phyloP scores from a whole-genome alignment of 2,113 vertebrate species.

The Narcine bancroftii region DNA sequence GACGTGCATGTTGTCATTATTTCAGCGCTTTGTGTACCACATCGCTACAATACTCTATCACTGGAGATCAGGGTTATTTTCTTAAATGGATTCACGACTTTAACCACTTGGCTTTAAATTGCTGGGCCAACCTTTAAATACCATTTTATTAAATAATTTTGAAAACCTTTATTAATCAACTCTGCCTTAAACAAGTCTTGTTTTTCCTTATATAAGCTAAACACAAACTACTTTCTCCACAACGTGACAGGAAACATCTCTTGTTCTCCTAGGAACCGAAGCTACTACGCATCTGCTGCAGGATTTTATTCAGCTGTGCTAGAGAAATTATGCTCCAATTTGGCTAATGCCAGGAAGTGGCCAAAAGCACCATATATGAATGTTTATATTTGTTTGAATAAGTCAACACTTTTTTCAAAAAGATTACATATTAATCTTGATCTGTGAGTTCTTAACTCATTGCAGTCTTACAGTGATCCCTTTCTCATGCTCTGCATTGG shows the following conservation, averaged over 20 bases:
- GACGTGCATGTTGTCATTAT: too few relatives aligned
- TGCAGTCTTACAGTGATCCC: not conserved
- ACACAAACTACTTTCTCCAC: not conserved
- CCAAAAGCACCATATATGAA: not conserved
- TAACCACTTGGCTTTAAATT: not conserved
- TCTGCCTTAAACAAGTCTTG: too few relatives aligned
- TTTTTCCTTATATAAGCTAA: not conserved
- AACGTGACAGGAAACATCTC: not conserved
- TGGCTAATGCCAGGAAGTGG: not conserved
- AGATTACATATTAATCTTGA: not conserved
- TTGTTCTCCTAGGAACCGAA: slow-evolving; percentile 25
- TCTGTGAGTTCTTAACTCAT: too few relatives aligned
- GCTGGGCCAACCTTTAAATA: not conserved
- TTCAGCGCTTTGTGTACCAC: too few relatives aligned
- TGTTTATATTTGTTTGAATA: not conserved
- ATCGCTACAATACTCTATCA: not conserved
- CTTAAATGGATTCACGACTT: not conserved
- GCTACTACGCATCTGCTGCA: slow-evolving; percentile 21
- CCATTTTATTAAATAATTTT: too few relatives aligned
- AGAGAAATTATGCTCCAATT: not conserved
- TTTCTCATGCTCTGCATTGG: not conserved
- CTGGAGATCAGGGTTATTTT: not conserved
- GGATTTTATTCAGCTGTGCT: slow-evolving; percentile 32
- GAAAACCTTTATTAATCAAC: too few relatives aligned
- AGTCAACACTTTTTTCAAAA: not conserved